A percentile compares a stretch with the other conserved stretches of the same genome.
Conservation (phyloP, 2,797 vertebrate species). For the Discoglossus pictus region DNA sequence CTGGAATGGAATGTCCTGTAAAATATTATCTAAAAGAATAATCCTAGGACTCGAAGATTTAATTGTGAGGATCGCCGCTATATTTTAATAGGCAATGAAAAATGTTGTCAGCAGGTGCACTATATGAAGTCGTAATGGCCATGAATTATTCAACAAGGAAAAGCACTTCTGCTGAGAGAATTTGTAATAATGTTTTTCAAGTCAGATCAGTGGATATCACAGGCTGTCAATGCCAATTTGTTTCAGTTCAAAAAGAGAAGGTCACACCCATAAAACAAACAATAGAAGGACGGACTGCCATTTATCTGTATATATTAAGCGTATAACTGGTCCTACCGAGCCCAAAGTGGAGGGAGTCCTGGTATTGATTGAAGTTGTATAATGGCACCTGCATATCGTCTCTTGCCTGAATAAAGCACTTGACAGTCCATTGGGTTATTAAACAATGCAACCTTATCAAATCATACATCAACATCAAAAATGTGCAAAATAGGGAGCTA, state of each 20-base stretch:
- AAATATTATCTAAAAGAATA: constrained; percentile 58
- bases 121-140: constrained; percentile 55
- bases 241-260: constrained; percentile 61
- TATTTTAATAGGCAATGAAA: constrained; percentile 56
- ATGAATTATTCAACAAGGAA: constrained; percentile 67
- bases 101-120: constrained; percentile 63
- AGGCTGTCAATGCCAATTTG: constrained; percentile 64
- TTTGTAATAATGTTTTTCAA: constrained; percentile 66
- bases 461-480: not conserved
- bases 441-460: constrained; percentile 8
- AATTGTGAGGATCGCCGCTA: constrained; percentile 57
- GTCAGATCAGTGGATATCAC: constrained; percentile 61
- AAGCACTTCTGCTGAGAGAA: constrained; percentile 60
- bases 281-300: constrained; percentile 51
- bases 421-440: constrained; percentile 1
- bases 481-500: too few relatives aligned
- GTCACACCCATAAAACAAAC: constrained; percentile 57
- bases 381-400: not conserved
- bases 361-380: not conserved
- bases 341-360: too few relatives aligned
- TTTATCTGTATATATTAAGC: constrained; percentile 18
- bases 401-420: not conserved
- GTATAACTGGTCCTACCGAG: not conserved
- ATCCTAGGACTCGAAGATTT: constrained; percentile 53
- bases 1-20: constrained; percentile 51